Conservation (phyloP, 1,140 invertebrate genomes). For the Conopomorpha cramerella region DNA sequence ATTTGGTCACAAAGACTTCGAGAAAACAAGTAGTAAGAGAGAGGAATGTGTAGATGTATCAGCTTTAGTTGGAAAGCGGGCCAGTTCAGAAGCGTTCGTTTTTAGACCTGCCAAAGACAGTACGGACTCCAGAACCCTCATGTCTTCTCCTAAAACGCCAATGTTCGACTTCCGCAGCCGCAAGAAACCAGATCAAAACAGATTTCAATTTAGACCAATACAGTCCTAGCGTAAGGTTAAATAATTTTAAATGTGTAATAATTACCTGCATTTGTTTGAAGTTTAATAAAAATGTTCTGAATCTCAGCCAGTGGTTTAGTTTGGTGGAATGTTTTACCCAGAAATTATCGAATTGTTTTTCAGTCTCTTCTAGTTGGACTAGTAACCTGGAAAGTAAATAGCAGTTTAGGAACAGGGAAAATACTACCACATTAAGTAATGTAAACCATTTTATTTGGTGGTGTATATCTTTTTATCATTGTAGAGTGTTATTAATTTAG, state of each 20-base stretch:
- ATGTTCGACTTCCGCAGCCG: slow-evolving; percentile 40
- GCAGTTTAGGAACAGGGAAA: too few species aligned
- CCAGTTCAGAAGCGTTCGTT: slow-evolving; percentile 31
- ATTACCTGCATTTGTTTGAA: slow-evolving; percentile 58
- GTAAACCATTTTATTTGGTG: too few species aligned
- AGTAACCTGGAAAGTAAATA: slow-evolving; percentile 69
- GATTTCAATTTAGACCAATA: slow-evolving; percentile 37
- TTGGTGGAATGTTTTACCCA: slow-evolving; percentile 89
- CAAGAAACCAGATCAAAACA: slow-evolving; percentile 17
- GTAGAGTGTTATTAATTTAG: too few species aligned
- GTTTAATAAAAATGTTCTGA: slow-evolving; percentile 77
- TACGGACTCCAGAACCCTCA: slow-evolving; percentile 16
- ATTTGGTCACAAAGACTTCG: slow-evolving; percentile 23
- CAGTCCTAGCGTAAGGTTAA: slow-evolving; percentile 2
- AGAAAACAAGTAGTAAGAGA: slow-evolving; percentile 18
- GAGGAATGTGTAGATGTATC: slow-evolving; percentile 41
- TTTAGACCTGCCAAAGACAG: slow-evolving; percentile 44
- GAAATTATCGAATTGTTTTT: slow-evolving; percentile 90
- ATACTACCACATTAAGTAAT: too few species aligned
- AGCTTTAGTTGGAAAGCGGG: slow-evolving; percentile 32
- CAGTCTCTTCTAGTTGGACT: slow-evolving; percentile 93
- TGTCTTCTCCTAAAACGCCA: slow-evolving; percentile 39
- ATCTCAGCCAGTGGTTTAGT: slow-evolving; percentile 84
- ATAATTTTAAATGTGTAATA: slow-evolving; percentile 1
- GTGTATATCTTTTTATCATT: too few species aligned